Percentiles rank a stretch among this genome's conserved stretches.
Conservation (phyloP, 1,140 invertebrate species). For the Drosophila tropicalis region DNA sequence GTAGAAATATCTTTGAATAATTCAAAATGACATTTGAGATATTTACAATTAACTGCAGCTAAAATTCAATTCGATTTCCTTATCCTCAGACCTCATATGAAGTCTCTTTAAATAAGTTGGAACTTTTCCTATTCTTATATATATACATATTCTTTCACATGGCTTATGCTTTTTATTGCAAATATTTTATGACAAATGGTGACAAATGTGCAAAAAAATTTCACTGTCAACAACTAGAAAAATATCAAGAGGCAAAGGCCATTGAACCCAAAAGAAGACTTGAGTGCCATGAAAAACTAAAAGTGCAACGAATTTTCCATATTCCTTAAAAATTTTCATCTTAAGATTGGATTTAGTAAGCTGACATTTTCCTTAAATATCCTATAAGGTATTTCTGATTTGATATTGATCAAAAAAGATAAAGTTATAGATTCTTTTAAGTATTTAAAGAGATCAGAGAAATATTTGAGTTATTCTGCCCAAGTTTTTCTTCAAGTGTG, state of each 20-base stretch:
- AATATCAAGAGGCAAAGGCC: conserved; percentile 54
- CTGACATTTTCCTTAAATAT: too few relatives aligned
- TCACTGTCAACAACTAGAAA: conserved; percentile 35
- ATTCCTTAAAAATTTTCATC: background rate
- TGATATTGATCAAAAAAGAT: too few relatives aligned
- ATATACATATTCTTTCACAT: too few relatives aligned
- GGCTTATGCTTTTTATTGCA: background rate
- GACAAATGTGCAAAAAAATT: conserved; percentile 58
- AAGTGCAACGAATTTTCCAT: background rate
- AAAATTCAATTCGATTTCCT: background rate
- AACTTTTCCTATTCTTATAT: background rate
- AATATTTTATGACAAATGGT: conserved; percentile 66
- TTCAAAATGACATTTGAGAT: conserved; percentile 42
- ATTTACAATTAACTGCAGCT: background rate
- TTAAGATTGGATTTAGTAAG: too few relatives aligned
- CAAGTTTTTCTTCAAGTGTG: too few relatives aligned
- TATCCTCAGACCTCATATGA: background rate
- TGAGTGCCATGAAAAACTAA: background rate
- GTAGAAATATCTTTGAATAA: conserved; percentile 47
- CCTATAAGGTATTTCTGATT: too few relatives aligned
- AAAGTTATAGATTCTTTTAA: too few relatives aligned
- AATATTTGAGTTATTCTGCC: too few relatives aligned
- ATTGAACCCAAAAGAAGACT: conserved; percentile 47
- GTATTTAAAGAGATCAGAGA: too few relatives aligned
- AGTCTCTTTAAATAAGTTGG: too few relatives aligned